Conservation (phyloP, 2,113 vertebrate genomes). For the Alethe castanea region DNA sequence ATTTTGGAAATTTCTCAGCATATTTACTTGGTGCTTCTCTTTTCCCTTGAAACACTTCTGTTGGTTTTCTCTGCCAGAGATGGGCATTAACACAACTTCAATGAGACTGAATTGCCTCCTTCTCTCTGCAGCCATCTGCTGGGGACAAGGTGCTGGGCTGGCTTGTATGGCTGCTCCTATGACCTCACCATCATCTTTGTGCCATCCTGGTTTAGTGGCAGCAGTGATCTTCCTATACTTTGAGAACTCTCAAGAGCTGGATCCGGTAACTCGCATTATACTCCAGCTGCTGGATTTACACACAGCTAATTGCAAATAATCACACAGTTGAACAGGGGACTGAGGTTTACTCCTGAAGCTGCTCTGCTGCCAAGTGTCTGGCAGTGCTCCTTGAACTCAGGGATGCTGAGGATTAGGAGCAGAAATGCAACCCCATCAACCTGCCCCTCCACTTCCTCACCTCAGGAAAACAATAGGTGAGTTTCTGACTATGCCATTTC, state of each 20-base stretch:
- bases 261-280: neutral
- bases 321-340: neutral
- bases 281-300: neutral
- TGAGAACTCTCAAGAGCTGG: neutral
- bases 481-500: neutral
- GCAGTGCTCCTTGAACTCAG: neutral
- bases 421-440: neutral
- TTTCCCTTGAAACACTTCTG: neutral
- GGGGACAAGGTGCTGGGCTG: neutral
- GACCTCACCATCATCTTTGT: neutral
- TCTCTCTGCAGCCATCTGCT: neutral
- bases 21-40: neutral
- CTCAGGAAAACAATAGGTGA: neutral
- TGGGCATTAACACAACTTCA: neutral
- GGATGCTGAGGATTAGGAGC: neutral
- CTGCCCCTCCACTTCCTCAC: neutral
- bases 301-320: neutral
- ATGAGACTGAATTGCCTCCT: neutral
- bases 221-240: neutral
- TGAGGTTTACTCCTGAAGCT: neutral
- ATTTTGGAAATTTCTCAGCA: neutral
- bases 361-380: neutral
- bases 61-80: neutral
- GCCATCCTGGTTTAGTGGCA: neutral
- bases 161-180: neutral